Conservation (phyloP, 2,113 vertebrate species). For the Arizona elegans region DNA sequence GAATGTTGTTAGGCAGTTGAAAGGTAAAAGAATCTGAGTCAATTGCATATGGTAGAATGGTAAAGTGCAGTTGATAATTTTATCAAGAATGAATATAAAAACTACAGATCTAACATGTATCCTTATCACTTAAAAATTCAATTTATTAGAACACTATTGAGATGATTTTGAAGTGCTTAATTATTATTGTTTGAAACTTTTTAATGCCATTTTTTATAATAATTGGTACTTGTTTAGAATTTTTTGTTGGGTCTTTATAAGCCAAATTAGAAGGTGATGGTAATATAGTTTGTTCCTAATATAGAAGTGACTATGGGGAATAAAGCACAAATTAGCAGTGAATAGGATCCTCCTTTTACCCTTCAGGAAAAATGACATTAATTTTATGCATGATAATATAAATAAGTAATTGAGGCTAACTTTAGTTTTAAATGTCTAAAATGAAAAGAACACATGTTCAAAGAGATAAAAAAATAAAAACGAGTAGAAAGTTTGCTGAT, state of each 20-base stretch:
- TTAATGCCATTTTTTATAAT: slow-evolving; percentile 45
- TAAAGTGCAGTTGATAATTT: slow-evolving; percentile 45
- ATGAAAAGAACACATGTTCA: background rate
- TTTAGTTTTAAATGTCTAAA: background rate
- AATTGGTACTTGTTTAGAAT: slow-evolving; percentile 50
- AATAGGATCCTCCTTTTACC: background rate
- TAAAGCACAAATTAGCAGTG: background rate
- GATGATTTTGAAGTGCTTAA: slow-evolving; percentile 46
- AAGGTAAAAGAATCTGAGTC: slow-evolving; percentile 34
- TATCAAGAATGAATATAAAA: slow-evolving; percentile 34
- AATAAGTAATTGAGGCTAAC: background rate
- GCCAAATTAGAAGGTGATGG: background rate
- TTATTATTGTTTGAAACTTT: slow-evolving; percentile 55
- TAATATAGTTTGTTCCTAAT: background rate
- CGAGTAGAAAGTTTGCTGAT: background rate
- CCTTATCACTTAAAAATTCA: slow-evolving; percentile 32
- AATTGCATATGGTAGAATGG: slow-evolving; percentile 31
- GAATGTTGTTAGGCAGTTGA: slow-evolving; percentile 33
- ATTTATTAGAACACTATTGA: slow-evolving; percentile 38
- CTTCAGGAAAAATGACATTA: background rate
- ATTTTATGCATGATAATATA: background rate
- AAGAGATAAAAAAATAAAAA: background rate
- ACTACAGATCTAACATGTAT: slow-evolving; percentile 29
- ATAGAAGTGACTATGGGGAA: accelerated
- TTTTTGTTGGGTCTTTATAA: slow-evolving; percentile 31